Evolutionary conservation across 2,888 invertebrate genomes (phyloP), one percentile per base, ranked within the genome.

Genomic region (Athripsodes cinereus): DNA sequence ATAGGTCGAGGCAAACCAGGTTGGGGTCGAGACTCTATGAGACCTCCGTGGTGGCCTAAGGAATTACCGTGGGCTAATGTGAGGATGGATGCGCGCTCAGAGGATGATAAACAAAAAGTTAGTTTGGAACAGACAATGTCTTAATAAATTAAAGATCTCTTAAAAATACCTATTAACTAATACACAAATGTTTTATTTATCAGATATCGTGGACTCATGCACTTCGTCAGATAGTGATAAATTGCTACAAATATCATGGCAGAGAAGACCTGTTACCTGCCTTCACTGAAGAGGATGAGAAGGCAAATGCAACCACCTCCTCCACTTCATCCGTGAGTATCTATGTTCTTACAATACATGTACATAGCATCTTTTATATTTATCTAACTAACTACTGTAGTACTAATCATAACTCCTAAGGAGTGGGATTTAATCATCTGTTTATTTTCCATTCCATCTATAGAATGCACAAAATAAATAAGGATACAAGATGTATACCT

Each of bases 161-260:
- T n/a, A n/a, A n/a, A n/a, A n/a, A n/a, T n/a, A n/a, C 26, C 10
- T 10, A 26, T 26, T 26, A 26, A 6, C 10, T 6, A 26, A 26
- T 26, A 26, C 26, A n/a, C 18, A 44, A 44, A 44, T 44, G 19
- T 44, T n/a, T n/a, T n/a, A 19, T n/a, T 72, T 73, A 52, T n/a
- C 76, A 96, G 95, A 95, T 96, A 73, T 96, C 96, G 56, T 97
- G 97, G 96, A 97, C 96, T 22, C 95, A 96, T 74, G 96, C 96
- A 26, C 79, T 97, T 66, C 83, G 96, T 52, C 95, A 96, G 76
- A 96, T 97, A 67, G 96, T 97, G 61, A 91, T 95, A 70, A 96
- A 96, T 78, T 97, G 97, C 77, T 97, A 97, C 81, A 96, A 95
- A 79, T 96, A 92, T 79, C 96, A 97, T 74, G 95, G 96, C 0